Base-by-base conservation (phyloP, 2,888 invertebrate genomes). In the Callyntrura sp. region DNA sequence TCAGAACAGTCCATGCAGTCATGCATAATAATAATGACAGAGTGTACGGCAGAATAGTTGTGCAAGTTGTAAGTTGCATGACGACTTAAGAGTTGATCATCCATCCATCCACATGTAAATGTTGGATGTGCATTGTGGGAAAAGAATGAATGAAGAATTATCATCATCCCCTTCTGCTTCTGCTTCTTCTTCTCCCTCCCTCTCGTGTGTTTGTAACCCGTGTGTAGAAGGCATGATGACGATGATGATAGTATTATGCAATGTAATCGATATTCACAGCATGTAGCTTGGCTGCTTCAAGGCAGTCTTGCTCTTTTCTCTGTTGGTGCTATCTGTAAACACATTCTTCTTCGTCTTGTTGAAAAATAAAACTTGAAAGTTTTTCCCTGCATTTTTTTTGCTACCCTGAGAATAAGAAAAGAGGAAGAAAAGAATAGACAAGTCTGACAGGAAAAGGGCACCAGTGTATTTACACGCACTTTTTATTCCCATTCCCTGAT, bases 251-350 rank as follows among this genome's bases (percentile, higher is more conserved):
- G 6, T 73, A 48, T 23, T 78, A 57, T 78, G 78, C 78, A 78
- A 55, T 84, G 78, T 45, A 88, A 83, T 82, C 76, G 83, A 88
- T 84, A 88, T 88, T 88, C 88, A 57, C 88, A 84, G 83, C 88
- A 68, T 88, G 88, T 88, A 78, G 76, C 68, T n/a, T n/a, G 6
- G 81, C 57, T 60, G 65, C 82, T 23, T 35, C 17, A 57, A 78
- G 57, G 57, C 12, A 57, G 5, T 28, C 76, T 76, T 20, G 48
- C 14, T 55, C 6, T 35, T 23, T 70, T 23, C 60, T 60, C 23
- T 23, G 60, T 57, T 35, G 35, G 35, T 35, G 35, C 35, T 35
- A 35, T 35, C 35, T 35, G 35, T 35, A 35, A 35, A 35, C 35
- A 35, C 35, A 35, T 35, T 35, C 17, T 17, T 57, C 57, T 48